These are phyloP conservation scores for Poeciliopsis gracilis DNA, from an alignment of 2,797 vertebrate genomes.

Conservation along the genomic window DNA sequence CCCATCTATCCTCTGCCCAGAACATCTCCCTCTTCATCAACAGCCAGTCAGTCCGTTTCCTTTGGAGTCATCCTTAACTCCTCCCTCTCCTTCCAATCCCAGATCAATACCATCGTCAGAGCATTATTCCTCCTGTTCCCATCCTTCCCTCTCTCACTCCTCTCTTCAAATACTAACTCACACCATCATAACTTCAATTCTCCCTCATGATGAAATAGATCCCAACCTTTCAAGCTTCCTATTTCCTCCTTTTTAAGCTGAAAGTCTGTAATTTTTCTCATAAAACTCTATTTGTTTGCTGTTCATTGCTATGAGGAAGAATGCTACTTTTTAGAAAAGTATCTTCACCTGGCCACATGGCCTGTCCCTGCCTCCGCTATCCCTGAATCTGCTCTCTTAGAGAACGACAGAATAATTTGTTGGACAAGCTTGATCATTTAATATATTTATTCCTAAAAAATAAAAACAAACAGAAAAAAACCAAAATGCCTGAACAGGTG, in stretches of 20 bases:
- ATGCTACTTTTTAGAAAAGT: constrained; percentile 85
- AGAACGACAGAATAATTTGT: constrained; percentile 82
- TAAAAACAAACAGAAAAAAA: too few relatives aligned
- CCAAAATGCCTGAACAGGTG: constrained; percentile 22
- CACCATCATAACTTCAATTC: constrained; percentile 8
- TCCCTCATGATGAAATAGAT: constrained; percentile 82
- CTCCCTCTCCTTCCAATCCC: not conserved
- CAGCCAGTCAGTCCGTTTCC: not conserved
- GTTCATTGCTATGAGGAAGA: constrained; percentile 78
- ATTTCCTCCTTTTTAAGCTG: constrained; percentile 57
- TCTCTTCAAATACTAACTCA: too few relatives aligned
- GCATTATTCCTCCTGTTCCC: not conserved
- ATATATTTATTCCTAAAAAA: constrained; percentile 62
- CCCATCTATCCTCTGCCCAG: not conserved
- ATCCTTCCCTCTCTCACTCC: not conserved
- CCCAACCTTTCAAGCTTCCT: constrained; percentile 50
- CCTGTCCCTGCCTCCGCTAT: constrained; percentile 80
- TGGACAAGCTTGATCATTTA: constrained; percentile 77
- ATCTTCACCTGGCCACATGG: constrained; percentile 81
- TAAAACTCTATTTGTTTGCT: constrained; percentile 82
- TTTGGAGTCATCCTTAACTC: not conserved
- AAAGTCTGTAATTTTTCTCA: constrained; percentile 85
- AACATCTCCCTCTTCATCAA: not conserved
- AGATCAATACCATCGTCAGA: not conserved
- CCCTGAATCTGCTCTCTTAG: constrained; percentile 66